Conservation (phyloP, 1,140 invertebrate genomes). For the Aphaenogaster ashmeadi region DNA sequence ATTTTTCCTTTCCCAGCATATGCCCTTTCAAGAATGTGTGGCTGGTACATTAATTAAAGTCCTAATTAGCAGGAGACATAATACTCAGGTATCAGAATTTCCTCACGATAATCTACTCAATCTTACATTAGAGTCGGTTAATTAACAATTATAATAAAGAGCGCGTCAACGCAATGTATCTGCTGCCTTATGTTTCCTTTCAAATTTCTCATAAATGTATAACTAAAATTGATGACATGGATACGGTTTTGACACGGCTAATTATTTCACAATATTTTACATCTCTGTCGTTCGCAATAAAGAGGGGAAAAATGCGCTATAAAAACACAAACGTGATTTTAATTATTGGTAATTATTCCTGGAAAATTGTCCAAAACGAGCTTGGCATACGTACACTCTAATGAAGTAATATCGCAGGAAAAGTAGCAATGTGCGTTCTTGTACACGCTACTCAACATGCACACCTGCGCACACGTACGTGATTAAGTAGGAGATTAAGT, state of each 20-base stretch:
- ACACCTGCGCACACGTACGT: conserved; percentile 8
- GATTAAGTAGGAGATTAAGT: conserved; percentile 60
- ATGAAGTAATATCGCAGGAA: conserved; percentile 39
- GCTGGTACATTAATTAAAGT: conserved; percentile 9
- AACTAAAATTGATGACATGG: background rate
- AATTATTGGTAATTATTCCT: background rate
- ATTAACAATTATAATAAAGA: conserved; percentile 37
- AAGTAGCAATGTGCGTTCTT: conserved; percentile 19
- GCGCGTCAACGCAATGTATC: background rate
- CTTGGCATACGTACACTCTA: background rate
- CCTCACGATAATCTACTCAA: background rate
- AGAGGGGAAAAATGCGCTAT: background rate
- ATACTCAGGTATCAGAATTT: conserved; percentile 1
- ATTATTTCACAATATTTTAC: background rate
- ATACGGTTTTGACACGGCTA: background rate
- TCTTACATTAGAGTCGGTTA: background rate
- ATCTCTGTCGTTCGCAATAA: background rate
- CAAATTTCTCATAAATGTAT: background rate
- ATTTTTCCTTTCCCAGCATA: background rate
- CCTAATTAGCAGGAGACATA: conserved; percentile 38
- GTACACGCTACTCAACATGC: conserved; percentile 7
- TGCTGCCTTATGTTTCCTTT: background rate
- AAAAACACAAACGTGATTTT: background rate
- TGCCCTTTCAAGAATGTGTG: background rate
- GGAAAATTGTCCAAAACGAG: background rate